Percentiles rank a stretch among this genome's conserved stretches.
These are phyloP conservation scores for Pogonophryne albipinna DNA, from an alignment of 2,797 vertebrate species.

Conservation along the genomic window DNA sequence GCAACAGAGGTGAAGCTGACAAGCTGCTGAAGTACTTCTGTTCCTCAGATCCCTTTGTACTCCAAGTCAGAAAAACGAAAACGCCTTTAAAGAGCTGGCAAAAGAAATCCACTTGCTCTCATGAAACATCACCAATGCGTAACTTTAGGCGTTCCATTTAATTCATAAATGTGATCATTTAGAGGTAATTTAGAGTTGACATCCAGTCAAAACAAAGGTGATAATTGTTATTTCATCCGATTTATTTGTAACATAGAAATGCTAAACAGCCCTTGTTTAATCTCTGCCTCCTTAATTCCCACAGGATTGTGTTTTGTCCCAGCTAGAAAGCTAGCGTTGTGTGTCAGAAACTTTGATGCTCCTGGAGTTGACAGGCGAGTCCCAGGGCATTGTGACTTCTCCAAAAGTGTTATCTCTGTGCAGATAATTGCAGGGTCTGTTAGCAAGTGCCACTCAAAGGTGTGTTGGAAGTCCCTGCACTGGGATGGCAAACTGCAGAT, in stretches of 20 bases:
- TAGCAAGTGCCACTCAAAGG: slow-evolving; percentile 70
- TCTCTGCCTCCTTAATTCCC: slow-evolving; percentile 23
- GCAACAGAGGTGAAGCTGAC: slow-evolving; percentile 46
- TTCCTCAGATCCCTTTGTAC: slow-evolving; percentile 33
- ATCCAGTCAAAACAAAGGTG: not conserved
- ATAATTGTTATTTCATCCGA: slow-evolving; percentile 14
- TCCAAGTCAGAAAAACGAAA: slow-evolving; percentile 14
- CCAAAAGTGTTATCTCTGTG: slow-evolving; percentile 55
- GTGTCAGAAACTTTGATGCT: slow-evolving; percentile 60
- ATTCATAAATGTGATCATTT: not conserved
- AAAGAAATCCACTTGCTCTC: not conserved
- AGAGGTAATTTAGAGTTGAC: not conserved
- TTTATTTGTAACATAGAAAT: slow-evolving; percentile 24
- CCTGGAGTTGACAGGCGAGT: slow-evolving; percentile 66
- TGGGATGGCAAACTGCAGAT: slow-evolving; percentile 42
- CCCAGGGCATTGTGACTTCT: slow-evolving; percentile 63
- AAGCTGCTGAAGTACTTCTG: slow-evolving; percentile 44
- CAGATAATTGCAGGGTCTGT: slow-evolving; percentile 68
- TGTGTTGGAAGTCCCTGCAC: slow-evolving; percentile 50
- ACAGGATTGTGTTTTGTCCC: slow-evolving; percentile 29
- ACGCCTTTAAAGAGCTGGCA: slow-evolving; percentile 1
- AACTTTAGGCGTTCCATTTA: not conserved
- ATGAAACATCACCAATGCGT: not conserved
- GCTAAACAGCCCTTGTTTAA: slow-evolving; percentile 4
- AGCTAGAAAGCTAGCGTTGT: slow-evolving; percentile 32